A percentile compares a stretch with the other conserved stretches of the same genome.
These are phyloP conservation scores for Cavia aperea DNA, from an alignment of 2,113 vertebrate genomes.

Conservation along the genomic window DNA sequence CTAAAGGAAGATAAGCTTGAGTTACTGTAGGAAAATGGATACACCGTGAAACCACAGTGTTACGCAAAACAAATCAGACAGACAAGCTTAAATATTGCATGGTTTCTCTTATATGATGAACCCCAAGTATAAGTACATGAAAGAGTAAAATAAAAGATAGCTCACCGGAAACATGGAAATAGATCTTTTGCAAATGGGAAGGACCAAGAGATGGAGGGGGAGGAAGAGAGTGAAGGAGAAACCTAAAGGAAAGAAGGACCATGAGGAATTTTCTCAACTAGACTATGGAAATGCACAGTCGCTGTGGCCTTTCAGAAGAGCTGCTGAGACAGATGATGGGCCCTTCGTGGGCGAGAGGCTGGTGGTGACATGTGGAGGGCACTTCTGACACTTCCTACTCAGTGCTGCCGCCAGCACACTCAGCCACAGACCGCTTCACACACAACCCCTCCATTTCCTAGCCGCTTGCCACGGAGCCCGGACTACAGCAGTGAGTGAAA, in stretches of 20 bases:
- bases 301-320: not conserved
- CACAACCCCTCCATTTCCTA: not conserved
- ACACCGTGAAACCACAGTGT: not conserved
- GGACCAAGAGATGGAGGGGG: not conserved
- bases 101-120: not conserved
- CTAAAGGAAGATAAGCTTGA: not conserved
- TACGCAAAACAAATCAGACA: not conserved
- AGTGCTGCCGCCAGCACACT: not conserved
- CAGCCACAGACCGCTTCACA: not conserved
- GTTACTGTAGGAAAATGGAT: not conserved
- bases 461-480: not conserved
- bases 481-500: not conserved
- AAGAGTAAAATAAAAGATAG: not conserved
- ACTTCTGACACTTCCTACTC: not conserved
- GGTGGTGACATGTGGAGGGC: not conserved
- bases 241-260: not conserved
- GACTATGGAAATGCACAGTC: not conserved
- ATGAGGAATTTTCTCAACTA: not conserved
- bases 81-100: not conserved
- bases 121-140: not conserved
- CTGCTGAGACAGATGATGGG: not conserved
- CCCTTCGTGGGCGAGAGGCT: fast-evolving
- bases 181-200: not conserved
- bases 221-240: not conserved
- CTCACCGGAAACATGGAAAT: not conserved